phyloP scores from a whole-genome alignment of 30 jellyfish, hydroid and myxozoan species.

The Phacellophora camtschatica region DNA sequence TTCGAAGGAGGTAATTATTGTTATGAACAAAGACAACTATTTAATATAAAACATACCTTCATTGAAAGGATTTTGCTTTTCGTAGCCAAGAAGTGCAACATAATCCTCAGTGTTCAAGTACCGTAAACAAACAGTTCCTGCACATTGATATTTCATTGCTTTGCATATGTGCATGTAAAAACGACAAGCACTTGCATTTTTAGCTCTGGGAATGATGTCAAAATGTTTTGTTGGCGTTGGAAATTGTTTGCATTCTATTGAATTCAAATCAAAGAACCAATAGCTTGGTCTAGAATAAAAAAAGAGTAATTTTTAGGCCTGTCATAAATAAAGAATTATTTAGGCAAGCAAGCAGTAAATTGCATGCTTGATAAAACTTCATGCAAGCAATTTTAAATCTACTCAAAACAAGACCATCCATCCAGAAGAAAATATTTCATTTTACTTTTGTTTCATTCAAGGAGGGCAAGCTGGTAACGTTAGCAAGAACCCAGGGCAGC shows the following conservation, averaged over 20 bases:
- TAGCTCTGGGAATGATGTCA: not conserved
- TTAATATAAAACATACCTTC: slow-evolving; percentile 49
- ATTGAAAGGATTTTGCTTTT: slow-evolving; percentile 52
- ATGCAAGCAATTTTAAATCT: no score
- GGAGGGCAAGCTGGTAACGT: no score
- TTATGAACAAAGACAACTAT: not conserved
- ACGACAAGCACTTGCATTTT: slow-evolving; percentile 63
- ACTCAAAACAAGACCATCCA: no score
- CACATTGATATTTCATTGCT: slow-evolving; percentile 71
- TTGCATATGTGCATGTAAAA: slow-evolving; percentile 77
- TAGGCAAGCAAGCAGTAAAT: no score
- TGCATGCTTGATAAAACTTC: no score
- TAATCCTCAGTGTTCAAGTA: slow-evolving; percentile 67
- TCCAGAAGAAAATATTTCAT: no score
- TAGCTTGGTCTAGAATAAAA: slow-evolving; percentile 39
- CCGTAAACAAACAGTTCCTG: slow-evolving; percentile 80
- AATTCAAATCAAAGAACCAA: slow-evolving; percentile 55
- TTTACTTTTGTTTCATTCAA: no score
- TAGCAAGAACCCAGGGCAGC: no score
- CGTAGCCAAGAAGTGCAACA: slow-evolving; percentile 62
- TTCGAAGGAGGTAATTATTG: not conserved
- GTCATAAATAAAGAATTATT: no score
- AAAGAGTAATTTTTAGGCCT: not conserved
- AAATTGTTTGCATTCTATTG: slow-evolving; percentile 18
- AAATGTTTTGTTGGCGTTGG: slow-evolving; percentile 26